Evolutionary conservation across 2,113 vertebrate genomes (phyloP).

Genomic region (Bos taurus): DNA sequence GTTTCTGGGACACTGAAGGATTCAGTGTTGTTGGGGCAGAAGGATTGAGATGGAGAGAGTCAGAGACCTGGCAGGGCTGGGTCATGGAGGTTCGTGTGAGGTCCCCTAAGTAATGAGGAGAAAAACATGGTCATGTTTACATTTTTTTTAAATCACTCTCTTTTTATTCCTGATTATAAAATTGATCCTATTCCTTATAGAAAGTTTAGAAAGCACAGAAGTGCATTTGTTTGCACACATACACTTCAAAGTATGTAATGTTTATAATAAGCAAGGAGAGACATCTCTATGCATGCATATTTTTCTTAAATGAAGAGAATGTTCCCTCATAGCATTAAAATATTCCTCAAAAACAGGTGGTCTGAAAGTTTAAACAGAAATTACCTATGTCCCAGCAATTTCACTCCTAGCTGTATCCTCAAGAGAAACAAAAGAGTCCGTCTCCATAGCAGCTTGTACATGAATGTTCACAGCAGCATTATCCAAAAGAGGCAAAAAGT

Average conservation of each 20-base stretch:
- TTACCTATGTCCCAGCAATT: background rate
- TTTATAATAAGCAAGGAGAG: background rate
- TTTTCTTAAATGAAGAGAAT: background rate
- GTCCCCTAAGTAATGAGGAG: background rate
- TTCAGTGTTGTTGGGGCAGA: background rate
- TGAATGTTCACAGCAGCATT: fast-evolving
- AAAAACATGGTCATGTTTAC: background rate
- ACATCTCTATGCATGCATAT: background rate
- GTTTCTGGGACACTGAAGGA: background rate
- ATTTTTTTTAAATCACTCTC: background rate
- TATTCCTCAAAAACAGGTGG: background rate
- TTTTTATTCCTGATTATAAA: background rate
- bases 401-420: background rate
- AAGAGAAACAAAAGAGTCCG: background rate
- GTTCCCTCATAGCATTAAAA: background rate
- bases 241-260: background rate
- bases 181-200: background rate
- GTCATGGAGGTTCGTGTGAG: fast-evolving
- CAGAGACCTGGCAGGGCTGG: background rate
- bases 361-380: background rate
- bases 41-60: background rate
- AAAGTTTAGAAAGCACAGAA: background rate
- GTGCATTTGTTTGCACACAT: background rate
- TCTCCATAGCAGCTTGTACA: background rate
- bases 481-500: background rate